phyloP scores from a whole-genome alignment of 2,113 vertebrate species.

The Tupaia tana region DNA sequence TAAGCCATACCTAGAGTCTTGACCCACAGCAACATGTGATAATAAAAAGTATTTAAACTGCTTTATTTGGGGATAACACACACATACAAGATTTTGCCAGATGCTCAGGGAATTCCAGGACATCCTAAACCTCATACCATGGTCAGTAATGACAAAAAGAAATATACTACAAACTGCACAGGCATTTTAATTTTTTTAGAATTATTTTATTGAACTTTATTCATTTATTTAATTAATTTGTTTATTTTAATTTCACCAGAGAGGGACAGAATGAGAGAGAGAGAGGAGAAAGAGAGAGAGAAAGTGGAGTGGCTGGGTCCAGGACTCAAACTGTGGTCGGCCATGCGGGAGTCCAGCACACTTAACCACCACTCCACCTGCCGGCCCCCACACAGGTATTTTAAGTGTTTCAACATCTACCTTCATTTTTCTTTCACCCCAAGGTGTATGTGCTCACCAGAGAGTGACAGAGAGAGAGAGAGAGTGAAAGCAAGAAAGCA shows the following conservation, averaged over 20 bases:
- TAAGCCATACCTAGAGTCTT: background rate
- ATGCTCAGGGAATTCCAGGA: constrained; percentile 22
- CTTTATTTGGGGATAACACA: background rate
- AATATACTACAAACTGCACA: background rate
- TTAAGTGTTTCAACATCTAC: background rate
- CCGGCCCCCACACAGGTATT: background rate
- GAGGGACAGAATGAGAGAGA: too few relatives aligned
- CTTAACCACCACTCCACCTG: too few relatives aligned
- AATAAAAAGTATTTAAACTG: constrained; percentile 19
- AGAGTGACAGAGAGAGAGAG: too few relatives aligned
- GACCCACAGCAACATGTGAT: background rate
- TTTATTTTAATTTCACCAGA: too few relatives aligned
- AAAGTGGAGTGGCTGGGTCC: too few relatives aligned
- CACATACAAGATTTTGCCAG: background rate
- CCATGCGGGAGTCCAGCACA: too few relatives aligned
- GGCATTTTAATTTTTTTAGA: constrained; percentile 2
- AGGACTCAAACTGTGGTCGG: too few relatives aligned
- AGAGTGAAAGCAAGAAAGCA: too few relatives aligned
- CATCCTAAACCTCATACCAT: constrained; percentile 5
- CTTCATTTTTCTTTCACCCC: background rate
- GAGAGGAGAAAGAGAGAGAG: too few relatives aligned
- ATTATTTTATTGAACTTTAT: too few relatives aligned
- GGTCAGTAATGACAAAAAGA: background rate
- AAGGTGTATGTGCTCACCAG: too few relatives aligned
- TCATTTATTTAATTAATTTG: too few relatives aligned